Conservation (phyloP, 1,140 invertebrate species). For the Leptoteleia sp. region DNA sequence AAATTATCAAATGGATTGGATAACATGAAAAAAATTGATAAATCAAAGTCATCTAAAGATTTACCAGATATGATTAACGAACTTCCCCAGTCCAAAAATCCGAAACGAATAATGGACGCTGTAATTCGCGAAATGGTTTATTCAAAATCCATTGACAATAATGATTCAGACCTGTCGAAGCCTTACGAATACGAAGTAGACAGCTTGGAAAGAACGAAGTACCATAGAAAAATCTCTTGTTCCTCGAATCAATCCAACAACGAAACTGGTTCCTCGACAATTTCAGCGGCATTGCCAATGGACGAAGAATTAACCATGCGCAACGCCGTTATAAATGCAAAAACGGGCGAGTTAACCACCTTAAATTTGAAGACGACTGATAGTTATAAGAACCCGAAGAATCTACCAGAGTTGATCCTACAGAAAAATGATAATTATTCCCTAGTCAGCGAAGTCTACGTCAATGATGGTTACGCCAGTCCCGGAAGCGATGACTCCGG, state of each 20-base stretch:
- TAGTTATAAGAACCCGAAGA: slow-evolving; percentile 77
- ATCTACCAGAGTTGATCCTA: slow-evolving; percentile 81
- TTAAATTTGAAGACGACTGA: slow-evolving; percentile 80
- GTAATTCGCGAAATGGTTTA: slow-evolving; percentile 81
- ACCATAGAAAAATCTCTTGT: slow-evolving; percentile 80
- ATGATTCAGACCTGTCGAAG: slow-evolving; percentile 29
- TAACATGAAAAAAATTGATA: slow-evolving; percentile 30
- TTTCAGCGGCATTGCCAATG: slow-evolving; percentile 85
- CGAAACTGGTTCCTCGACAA: slow-evolving; percentile 83
- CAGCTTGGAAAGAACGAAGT: slow-evolving; percentile 86
- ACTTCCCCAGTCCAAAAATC: slow-evolving; percentile 71
- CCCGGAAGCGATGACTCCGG: slow-evolving; percentile 85
- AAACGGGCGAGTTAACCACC: slow-evolving; percentile 82
- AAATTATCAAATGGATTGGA: slow-evolving; percentile 23
- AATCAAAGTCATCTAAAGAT: slow-evolving; percentile 31
- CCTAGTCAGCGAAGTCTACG: slow-evolving; percentile 89
- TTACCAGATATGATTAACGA: slow-evolving; percentile 76
- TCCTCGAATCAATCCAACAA: slow-evolving; percentile 83
- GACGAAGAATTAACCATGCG: slow-evolving; percentile 89
- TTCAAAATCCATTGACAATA: slow-evolving; percentile 76
- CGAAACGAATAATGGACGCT: slow-evolving; percentile 80
- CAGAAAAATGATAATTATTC: slow-evolving; percentile 83
- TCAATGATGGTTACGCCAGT: slow-evolving; percentile 88
- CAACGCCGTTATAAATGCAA: slow-evolving; percentile 85
- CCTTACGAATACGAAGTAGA: slow-evolving; percentile 87